A percentile compares a stretch with the other conserved stretches of the same genome.
phyloP scores from a whole-genome alignment of 2,113 vertebrate species.

The Tichodroma muraria region DNA sequence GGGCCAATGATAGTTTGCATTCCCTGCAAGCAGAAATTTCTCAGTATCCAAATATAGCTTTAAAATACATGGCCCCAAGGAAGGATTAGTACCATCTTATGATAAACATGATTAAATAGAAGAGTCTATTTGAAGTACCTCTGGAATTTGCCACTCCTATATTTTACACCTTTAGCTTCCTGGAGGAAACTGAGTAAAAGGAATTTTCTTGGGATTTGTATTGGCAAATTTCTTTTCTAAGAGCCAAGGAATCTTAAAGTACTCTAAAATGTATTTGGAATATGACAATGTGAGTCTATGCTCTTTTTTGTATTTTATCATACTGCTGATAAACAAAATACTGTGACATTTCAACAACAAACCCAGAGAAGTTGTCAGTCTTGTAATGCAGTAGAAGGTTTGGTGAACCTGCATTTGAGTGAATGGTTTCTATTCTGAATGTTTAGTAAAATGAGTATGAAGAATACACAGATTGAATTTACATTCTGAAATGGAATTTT shows the following conservation, averaged over 20 bases:
- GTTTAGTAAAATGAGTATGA: not conserved
- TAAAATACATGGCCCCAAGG: slow-evolving; percentile 17
- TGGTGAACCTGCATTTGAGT: not conserved
- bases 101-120: slow-evolving; percentile 20
- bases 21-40: not conserved
- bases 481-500: not conserved
- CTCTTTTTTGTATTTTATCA: not conserved
- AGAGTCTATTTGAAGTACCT: slow-evolving; percentile 45
- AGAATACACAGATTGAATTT: not conserved
- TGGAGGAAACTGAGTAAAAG: not conserved
- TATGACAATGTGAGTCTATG: not conserved
- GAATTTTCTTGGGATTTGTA: not conserved
- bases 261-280: not conserved
- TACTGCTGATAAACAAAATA: not conserved
- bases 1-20: not conserved
- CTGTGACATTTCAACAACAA: not conserved
- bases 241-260: not conserved
- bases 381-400: not conserved
- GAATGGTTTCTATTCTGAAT: not conserved
- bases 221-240: not conserved
- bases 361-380: not conserved
- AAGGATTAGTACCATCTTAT: slow-evolving; percentile 34
- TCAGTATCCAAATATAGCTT: slow-evolving; percentile 8
- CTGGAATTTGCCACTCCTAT: slow-evolving; percentile 50
- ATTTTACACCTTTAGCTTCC: not conserved